phyloP scores from a whole-genome alignment of 2,113 vertebrate species.

The Lampris megalopsis region DNA sequence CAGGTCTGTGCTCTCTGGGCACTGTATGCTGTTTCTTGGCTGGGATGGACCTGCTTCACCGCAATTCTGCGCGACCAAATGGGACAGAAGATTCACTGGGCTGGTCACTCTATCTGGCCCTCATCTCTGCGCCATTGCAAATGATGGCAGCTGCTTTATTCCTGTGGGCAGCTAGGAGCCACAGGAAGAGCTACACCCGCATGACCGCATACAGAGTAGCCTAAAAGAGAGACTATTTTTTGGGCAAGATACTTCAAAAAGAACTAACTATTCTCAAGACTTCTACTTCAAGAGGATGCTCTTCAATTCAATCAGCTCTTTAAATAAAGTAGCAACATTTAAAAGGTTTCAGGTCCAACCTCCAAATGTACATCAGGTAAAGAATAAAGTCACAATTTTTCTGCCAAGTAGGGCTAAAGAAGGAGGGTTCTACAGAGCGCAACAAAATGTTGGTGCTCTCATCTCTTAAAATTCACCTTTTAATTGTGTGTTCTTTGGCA shows the following conservation, averaged over 20 bases:
- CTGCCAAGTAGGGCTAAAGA: not conserved
- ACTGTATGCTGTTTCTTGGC: conserved; percentile 91
- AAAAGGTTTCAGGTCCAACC: too few relatives aligned
- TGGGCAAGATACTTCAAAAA: conserved; percentile 1
- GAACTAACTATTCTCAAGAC: conserved; percentile 4
- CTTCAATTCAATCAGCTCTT: not conserved
- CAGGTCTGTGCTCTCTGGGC: conserved; percentile 92
- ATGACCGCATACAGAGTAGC: conserved; percentile 92
- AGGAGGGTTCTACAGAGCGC: not conserved
- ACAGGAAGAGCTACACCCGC: conserved; percentile 92
- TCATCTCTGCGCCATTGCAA: conserved; percentile 93
- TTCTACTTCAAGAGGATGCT: not conserved
- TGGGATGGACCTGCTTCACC: conserved; percentile 88
- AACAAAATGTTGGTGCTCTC: too few relatives aligned
- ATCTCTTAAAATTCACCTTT: not conserved
- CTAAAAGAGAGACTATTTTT: conserved; percentile 36
- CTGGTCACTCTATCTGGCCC: conserved; percentile 98
- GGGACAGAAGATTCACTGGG: conserved; percentile 86
- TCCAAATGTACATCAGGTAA: too few relatives aligned
- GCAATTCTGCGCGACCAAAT: conserved; percentile 68
- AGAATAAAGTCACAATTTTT: too few relatives aligned
- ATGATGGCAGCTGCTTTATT: conserved; percentile 97
- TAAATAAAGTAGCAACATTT: not conserved
- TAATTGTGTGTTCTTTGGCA: conserved; percentile 5
- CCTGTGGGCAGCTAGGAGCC: conserved; percentile 94